Base-by-base conservation (phyloP, 2,113 vertebrate species). In the Himantopus leucocephalus region DNA sequence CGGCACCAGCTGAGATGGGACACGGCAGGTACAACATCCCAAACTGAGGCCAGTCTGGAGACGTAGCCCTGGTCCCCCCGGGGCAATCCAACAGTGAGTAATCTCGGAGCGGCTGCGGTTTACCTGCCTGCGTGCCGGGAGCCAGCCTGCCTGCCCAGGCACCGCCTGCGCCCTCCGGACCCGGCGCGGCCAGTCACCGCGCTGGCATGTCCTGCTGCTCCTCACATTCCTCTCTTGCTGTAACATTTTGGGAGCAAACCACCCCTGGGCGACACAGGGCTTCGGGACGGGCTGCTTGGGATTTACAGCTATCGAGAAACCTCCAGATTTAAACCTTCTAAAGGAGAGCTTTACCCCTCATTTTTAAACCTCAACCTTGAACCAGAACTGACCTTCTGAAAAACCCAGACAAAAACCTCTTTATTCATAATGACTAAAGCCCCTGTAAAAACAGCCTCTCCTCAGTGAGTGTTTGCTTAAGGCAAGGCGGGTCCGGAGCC, bases 1-100 rank as follows among this genome's bases (percentile, higher is more conserved):
- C 66, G 30, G 48, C 17, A 8, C 7, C 2, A 16, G 15, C 68
- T 27, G 55, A 73, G 43, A 8, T 24, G 35, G 29, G 48, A 35
- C 29, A 14, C 0, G 2, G 17, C 6, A 17, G 32, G 32, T 52
- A n/a, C 52, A 18, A 39, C 6, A 8, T 34, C 43, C 48, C 2
- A 0, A 41, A 14, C 27, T 0, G 32, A 77, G n/a, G 67, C 53
- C 67, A 21, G 62, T 2, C 29, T 73, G 71, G 48, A 79, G 73
- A 24, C 0, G 0, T 0, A 52, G 60, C 64, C 76, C 55, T 4
- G 34, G 27, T 70, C 0, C 26, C 67, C 30, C 7, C 1, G 0
- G 1, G 80, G 78, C 27, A 22, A 66, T 22, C 2, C 52, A 45
- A 64, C 73, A 29, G n/a, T 84, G 92, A 95, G 77, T 48, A 85